Evolutionary conservation across 2,113 vertebrate species (phyloP).

Genomic region (Thalassarche chlororhynchos): DNA sequence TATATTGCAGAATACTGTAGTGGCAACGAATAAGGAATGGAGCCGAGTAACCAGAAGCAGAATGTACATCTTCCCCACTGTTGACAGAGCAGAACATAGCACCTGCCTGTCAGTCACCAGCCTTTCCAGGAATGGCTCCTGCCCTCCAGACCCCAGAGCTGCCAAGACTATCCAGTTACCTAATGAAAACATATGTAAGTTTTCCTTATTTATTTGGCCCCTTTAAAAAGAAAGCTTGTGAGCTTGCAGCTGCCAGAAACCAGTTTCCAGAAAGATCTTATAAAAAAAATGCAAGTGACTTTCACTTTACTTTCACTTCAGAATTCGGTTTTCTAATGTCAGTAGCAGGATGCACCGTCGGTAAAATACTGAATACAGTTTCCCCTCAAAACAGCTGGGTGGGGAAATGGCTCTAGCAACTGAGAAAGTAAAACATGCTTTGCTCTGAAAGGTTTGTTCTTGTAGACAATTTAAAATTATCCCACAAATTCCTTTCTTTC

Average conservation of each 20-base stretch:
- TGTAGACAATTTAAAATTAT: background rate
- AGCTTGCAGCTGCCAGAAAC: background rate
- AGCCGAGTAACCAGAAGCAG: background rate
- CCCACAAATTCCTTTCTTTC: background rate
- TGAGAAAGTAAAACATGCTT: background rate
- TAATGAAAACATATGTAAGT: background rate
- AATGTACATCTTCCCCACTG: background rate
- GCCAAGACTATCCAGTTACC: background rate
- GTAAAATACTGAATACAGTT: background rate
- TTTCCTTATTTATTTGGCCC: background rate
- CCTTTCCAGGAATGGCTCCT: background rate
- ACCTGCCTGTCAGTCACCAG: background rate
- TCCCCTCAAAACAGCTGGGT: background rate
- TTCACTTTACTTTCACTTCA: background rate
- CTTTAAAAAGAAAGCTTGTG: background rate
- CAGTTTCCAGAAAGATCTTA: background rate
- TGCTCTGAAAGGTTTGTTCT: background rate
- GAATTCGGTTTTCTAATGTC: background rate
- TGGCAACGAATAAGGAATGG: background rate
- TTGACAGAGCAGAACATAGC: background rate
- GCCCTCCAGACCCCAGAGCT: background rate
- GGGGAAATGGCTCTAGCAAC: background rate
- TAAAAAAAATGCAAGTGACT: background rate
- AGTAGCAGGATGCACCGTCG: background rate
- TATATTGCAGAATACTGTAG: background rate